phyloP scores from a whole-genome alignment of 2,888 invertebrate species.

The Agrochola lota region DNA sequence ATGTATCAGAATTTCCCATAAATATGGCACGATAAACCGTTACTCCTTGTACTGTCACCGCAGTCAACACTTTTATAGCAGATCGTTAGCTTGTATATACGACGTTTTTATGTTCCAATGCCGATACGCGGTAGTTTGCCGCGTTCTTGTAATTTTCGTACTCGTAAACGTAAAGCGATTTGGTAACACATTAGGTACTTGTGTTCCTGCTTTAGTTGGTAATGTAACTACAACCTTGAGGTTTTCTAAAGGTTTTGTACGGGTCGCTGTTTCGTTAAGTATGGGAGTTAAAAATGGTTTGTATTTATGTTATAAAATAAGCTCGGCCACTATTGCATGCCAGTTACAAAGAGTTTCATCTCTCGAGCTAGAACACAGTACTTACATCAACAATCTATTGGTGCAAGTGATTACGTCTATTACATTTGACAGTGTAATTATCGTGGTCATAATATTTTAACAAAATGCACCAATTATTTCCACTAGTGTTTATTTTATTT shows the following conservation, averaged over 20 bases:
- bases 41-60: slow-evolving; percentile 39
- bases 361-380: neutral
- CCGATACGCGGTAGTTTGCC: slow-evolving; percentile 22
- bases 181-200: slow-evolving; percentile 12
- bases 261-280: too few species aligned
- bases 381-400: neutral
- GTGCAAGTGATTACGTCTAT: neutral
- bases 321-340: neutral
- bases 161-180: slow-evolving; percentile 36
- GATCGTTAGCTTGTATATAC: slow-evolving; percentile 52
- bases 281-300: neutral
- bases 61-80: slow-evolving; percentile 60
- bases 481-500: neutral
- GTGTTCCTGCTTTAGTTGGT: slow-evolving; percentile 8
- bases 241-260: neutral
- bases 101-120: slow-evolving; percentile 51
- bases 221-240: neutral
- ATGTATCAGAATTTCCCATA: slow-evolving; percentile 21
- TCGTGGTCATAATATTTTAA: neutral
- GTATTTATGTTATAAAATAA: too few species aligned
- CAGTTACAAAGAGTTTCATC: neutral
- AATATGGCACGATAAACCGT: slow-evolving; percentile 20
- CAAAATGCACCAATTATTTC: neutral
- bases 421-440: neutral
- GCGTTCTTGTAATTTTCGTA: slow-evolving; percentile 22